Base-by-base conservation (phyloP, 1,140 invertebrate genomes). In the Steinernema khuongi region DNA sequence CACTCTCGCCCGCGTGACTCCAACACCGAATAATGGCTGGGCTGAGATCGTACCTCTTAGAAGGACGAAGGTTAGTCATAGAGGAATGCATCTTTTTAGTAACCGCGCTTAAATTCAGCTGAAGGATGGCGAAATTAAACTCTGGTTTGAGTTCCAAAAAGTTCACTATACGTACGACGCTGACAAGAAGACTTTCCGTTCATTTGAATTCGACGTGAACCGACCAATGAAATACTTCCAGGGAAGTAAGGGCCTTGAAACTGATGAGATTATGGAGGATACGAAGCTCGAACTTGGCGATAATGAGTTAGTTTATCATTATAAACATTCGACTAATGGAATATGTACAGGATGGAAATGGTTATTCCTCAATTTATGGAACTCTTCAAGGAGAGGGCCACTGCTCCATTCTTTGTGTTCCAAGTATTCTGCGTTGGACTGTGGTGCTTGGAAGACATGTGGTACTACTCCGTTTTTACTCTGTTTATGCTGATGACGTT, bases 371-470 rank as follows among this genome's bases (percentile, higher is more conserved):
- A 96, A 85, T 99, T 99, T 85, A 90, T 91, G 87, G 94, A 98
- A 87, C 87, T 99, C 1, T 99, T 99, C 83, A 93, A 91, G 81
- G 97, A 99, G 88, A 88, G 96, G 81, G 96, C 96, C 0, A 97
- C 95, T 18, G 96, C 96, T 0, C 97, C 97, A 19, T 99, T 99
- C 87, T 99, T 99, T 88, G 95, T 98, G 1, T 90, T 90, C 82
- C 89, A 89, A 85, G 90, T 99, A 67, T 98, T 99, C 85, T 99
- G 96, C 87, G 96, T 99, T 68, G 91, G 90, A 28, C 88, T 99
- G 0, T 99, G 97, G 97, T 99, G 96, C 88, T 87, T 99, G 75
- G 96, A 99, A 85, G 95, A 96, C 86, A 97, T 95, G 86, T 96
- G 94, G 80, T 86, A 82, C 68, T 86, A 85, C 43, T 82, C 81